Evolutionary conservation across 53 echinoderm and acorn worm genomes (phyloP).

Genomic region (Crossaster papposus): DNA sequence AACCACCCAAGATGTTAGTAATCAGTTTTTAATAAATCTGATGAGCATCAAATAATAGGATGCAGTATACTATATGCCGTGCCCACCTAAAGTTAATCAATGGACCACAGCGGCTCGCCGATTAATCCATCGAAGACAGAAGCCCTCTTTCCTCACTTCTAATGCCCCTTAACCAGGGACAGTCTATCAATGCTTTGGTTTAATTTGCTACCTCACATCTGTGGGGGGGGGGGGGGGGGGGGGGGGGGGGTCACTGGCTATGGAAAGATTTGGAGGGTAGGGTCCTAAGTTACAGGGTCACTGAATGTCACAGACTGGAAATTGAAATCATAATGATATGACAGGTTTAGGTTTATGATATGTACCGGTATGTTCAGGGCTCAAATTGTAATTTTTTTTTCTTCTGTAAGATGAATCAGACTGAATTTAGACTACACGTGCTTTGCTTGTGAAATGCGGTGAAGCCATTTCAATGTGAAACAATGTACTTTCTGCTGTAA

Average conservation of each 20-base stretch:
- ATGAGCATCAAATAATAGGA: not conserved
- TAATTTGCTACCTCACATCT: not conserved
- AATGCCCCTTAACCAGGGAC: not conserved
- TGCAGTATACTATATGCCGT: not conserved
- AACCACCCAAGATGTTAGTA: not conserved
- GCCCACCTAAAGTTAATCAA: not conserved
- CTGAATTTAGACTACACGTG: too few relatives aligned
- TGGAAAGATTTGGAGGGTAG: not conserved
- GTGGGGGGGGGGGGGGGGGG: too few relatives aligned
- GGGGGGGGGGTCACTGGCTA: slow-evolving; percentile 1
- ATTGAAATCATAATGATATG: not conserved
- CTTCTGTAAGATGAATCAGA: too few relatives aligned
- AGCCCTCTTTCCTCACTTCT: not conserved
- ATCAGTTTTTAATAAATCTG: not conserved
- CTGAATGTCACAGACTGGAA: slow-evolving; percentile 3
- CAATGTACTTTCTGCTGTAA: too few relatives aligned
- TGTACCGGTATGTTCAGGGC: too few relatives aligned
- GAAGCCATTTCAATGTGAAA: too few relatives aligned
- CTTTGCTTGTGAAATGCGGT: too few relatives aligned
- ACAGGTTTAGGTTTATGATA: not conserved
- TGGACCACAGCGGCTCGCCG: not conserved
- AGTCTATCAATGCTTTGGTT: slow-evolving; percentile 37
- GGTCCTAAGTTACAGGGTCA: not conserved
- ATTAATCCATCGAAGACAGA: slow-evolving; percentile 27
- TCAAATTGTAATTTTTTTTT: too few relatives aligned